Evolutionary conservation across 1,140 invertebrate species (phyloP), one percentile per base, ranked within the genome.

Genomic region (Leptopilina clavipes): DNA sequence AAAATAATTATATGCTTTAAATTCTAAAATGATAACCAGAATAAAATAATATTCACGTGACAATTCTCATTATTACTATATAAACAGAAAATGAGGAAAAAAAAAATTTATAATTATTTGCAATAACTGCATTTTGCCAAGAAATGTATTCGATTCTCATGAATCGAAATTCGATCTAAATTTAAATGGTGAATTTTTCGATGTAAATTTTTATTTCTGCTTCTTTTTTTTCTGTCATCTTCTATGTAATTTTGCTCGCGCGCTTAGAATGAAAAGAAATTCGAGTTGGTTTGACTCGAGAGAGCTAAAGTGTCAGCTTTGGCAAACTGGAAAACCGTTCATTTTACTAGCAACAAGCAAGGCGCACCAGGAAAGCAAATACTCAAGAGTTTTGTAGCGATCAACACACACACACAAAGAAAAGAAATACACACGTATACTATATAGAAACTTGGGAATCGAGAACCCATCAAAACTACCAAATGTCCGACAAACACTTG

Each of bases 401-500:
- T 86, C 79, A 84, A 84, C n/a, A n/a, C n/a, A n/a, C n/a, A 83
- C 72, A 84, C 74, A 43, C 25, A 31, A 5, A 2, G 25, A 5
- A 10, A 81, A 79, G 71, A 79, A 80, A 79, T 48, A 40, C 37
- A 40, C 8, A 40, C 7, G 7, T 40, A 40, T 40, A 40, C 0
- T 40, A 74, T 48, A 73, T 52, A 73, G 76, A 79, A 80, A 31
- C 79, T 76, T 65, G 78, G 37, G 37, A 74, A 81, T 73, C 52
- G 76, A 79, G 70, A 77, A 72, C 78, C 74, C 56, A 17, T 17
- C 6, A 11, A n/a, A 65, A 65, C 25, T 31, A 14, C 22, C 77
- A 76, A 84, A 76, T 78, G 83, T 76, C 81, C 74, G 79, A 79
- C 83, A 86, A 86, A 83, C 82, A 84, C 83, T 83, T 75, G 78